Evolutionary conservation across 2,888 invertebrate genomes (phyloP).

Genomic region (Gymnocheta viridis): DNA sequence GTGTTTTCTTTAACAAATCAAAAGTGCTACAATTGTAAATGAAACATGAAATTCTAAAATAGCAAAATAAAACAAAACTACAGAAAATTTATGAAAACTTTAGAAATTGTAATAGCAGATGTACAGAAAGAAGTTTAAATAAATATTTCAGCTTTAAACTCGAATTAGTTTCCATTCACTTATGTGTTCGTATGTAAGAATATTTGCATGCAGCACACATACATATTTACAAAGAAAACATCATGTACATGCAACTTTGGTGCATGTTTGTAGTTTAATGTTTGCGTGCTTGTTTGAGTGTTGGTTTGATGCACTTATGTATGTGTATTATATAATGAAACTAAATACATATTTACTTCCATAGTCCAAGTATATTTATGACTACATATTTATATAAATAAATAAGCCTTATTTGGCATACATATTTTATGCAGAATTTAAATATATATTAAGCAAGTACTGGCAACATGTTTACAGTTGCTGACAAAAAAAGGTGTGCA

Average conservation of each 20-base stretch:
- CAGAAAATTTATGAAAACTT: slow-evolving; percentile 5
- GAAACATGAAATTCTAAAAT: slow-evolving; percentile 30
- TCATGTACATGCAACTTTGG: background rate
- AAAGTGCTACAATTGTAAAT: slow-evolving; percentile 16
- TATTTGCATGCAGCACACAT: background rate
- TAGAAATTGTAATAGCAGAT: slow-evolving; percentile 45
- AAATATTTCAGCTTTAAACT: background rate
- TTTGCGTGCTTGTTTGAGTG: background rate
- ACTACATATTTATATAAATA: background rate
- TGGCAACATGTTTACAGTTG: background rate
- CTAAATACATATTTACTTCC: slow-evolving; percentile 8
- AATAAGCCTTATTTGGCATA: background rate
- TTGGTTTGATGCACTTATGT: background rate
- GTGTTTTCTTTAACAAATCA: background rate
- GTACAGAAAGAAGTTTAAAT: slow-evolving; percentile 43
- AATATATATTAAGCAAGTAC: background rate
- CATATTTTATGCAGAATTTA: slow-evolving; percentile 7
- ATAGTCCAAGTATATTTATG: slow-evolving; percentile 1
- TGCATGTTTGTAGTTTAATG: background rate
- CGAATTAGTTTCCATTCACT: background rate
- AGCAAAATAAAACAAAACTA: background rate
- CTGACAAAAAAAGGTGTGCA: background rate
- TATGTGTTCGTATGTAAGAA: background rate
- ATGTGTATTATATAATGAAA: slow-evolving; percentile 28
- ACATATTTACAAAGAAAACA: slow-evolving; percentile 5